Conservation (phyloP, 2,888 invertebrate genomes). For the Eupithecia centaureata region DNA sequence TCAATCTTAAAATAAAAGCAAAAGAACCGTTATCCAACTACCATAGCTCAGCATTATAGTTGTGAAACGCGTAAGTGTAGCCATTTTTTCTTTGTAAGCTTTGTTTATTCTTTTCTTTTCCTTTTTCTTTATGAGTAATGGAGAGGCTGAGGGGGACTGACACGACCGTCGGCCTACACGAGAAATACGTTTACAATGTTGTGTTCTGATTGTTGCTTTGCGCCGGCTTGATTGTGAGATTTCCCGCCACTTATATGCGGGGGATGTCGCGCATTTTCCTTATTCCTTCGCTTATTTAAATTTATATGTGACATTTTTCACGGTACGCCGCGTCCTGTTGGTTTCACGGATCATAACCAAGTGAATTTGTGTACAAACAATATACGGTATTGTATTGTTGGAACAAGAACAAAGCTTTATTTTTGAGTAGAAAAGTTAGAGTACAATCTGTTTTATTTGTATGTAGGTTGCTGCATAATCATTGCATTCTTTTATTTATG, state of each 20-base stretch:
- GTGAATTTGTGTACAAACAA: slow-evolving; percentile 5
- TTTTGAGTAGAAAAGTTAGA: not conserved
- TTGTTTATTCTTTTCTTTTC: slow-evolving; percentile 72
- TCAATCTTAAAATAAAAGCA: slow-evolving; percentile 69
- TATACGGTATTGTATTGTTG: not conserved
- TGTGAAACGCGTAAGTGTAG: slow-evolving; percentile 77
- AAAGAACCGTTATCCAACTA: slow-evolving; percentile 72
- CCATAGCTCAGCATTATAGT: slow-evolving; percentile 73
- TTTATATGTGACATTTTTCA: slow-evolving; percentile 41
- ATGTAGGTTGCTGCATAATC: not conserved
- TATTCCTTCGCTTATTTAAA: slow-evolving; percentile 43
- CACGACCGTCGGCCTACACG: slow-evolving; percentile 57
- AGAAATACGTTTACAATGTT: slow-evolving; percentile 64
- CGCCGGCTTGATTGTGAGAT: slow-evolving; percentile 59
- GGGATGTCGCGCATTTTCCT: slow-evolving; percentile 60
- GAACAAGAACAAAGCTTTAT: slow-evolving; percentile 5
- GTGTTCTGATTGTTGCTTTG: slow-evolving; percentile 59
- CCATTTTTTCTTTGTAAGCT: slow-evolving; percentile 75
- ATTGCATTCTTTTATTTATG: no score
- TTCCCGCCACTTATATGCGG: slow-evolving; percentile 73
- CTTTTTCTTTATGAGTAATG: slow-evolving; percentile 75
- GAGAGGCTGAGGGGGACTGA: slow-evolving; percentile 62
- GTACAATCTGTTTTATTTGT: not conserved
- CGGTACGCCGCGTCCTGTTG: slow-evolving; percentile 25
- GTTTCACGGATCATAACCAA: slow-evolving; percentile 19